Base-by-base conservation (phyloP, 1,140 invertebrate genomes). In the Episyrphus balteatus region DNA sequence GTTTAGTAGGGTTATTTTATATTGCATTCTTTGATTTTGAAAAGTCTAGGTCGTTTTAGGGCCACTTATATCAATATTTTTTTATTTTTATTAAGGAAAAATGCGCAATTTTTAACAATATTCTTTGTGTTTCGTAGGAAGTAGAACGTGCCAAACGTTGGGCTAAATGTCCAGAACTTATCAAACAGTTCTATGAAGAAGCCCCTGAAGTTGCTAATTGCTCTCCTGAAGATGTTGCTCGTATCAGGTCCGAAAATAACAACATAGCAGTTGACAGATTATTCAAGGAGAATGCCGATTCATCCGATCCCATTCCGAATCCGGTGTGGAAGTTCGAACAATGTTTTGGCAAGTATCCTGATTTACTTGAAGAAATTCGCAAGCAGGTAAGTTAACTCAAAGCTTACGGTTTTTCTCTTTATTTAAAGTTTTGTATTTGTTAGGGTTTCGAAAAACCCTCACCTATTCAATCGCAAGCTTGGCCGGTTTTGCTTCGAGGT, bases 381-480 rank as follows among this genome's bases (percentile, higher is more conserved):
- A 85, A 88, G 48, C 82, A 89, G 33, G 42, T 37, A 43, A 43
- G 5, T 30, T n/a, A 30, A 17, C 7, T 26, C 21, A 26, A 5
- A 5, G 21, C 21, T 8, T 8, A 26, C 3, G 8, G 8, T 26
- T 8, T 26, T 26, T 36, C 3, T 21, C 31, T 44, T n/a, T 11
- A 30, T 17, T 12, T 32, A 17, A 13, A 31, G 3, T 36, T 46
- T 19, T 3, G 2, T 37, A 19, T 46, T 19, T 19, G 5, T 5
- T 51, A 61, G 62, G 82, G 81, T 1, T 97, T 97, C 69, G 65
- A 72, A 44, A 72, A 74, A 49, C 93, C 93, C 2, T 90, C 90
- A 12, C 92, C 93, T 3, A 96, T 98, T 63, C 93, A 89, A 58
- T 75, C 78, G 51, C 91, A 94, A 70, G 82, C 86, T 1, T 95